Evolutionary conservation across 2,888 invertebrate genomes (phyloP).

Genomic region (Pogonocherus hispidulus): DNA sequence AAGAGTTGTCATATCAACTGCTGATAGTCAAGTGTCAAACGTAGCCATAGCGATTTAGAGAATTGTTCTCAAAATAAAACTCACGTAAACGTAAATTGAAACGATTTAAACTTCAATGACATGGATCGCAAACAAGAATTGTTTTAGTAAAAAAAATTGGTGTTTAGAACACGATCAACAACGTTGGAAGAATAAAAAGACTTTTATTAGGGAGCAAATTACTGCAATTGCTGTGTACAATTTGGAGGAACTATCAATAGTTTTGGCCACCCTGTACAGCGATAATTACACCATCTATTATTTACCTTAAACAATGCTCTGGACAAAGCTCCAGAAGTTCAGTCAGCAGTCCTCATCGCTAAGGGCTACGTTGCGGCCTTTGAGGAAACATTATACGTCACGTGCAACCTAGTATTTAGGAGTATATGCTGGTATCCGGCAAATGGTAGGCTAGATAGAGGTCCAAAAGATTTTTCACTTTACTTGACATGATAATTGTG

Average conservation of each 20-base stretch:
- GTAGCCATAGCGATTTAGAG: no score
- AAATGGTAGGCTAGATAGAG: no score
- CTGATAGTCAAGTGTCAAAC: background rate
- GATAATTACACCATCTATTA: constrained; percentile 28
- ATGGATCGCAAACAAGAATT: no score
- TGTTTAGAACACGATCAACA: no score
- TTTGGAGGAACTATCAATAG: background rate
- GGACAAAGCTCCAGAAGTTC: constrained; percentile 47
- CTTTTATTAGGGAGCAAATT: no score
- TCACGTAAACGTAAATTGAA: no score
- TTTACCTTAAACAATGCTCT: constrained; percentile 50
- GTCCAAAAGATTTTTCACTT: no score
- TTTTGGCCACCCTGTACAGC: background rate
- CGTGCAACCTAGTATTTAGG: background rate
- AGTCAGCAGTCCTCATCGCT: constrained; percentile 42
- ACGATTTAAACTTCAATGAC: no score
- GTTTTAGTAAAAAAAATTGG: no score
- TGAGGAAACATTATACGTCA: background rate
- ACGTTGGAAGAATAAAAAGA: no score
- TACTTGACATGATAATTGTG: no score
- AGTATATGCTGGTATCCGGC: background rate
- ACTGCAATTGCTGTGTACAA: background rate
- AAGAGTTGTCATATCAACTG: background rate
- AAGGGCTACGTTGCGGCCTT: constrained; percentile 27
- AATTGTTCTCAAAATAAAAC: no score